Percentiles rank a stretch among this genome's conserved stretches.
phyloP scores from a whole-genome alignment of 2,797 vertebrate species.

The Cetoscarus ocellatus region DNA sequence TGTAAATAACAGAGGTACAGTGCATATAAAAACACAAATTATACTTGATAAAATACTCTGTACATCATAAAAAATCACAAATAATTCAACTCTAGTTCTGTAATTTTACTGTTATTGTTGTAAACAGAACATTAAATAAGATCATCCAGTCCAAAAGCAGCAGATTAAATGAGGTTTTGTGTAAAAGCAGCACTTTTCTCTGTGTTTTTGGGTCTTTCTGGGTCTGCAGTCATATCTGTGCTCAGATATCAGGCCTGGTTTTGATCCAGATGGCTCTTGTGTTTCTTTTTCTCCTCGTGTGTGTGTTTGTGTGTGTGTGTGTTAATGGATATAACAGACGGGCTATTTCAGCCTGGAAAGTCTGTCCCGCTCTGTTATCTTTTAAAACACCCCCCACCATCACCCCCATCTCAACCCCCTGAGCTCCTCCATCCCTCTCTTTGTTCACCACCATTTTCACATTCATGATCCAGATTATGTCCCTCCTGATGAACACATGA shows the following conservation, averaged over 20 bases:
- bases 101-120: too few relatives aligned
- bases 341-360: slow-evolving; percentile 67
- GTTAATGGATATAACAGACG: slow-evolving; percentile 71
- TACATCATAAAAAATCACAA: too few relatives aligned
- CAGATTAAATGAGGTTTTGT: too few relatives aligned
- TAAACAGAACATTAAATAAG: neutral
- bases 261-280: slow-evolving; percentile 5
- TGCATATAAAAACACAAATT: accelerated
- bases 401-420: neutral
- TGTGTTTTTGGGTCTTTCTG: too few relatives aligned
- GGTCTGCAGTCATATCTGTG: too few relatives aligned
- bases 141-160: too few relatives aligned
- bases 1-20: neutral
- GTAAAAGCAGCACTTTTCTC: too few relatives aligned
- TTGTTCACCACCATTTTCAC: neutral
- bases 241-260: neutral
- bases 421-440: neutral
- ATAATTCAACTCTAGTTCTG: too few relatives aligned
- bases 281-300: slow-evolving; percentile 1
- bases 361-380: slow-evolving; percentile 69
- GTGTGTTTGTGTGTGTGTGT: slow-evolving; percentile 23
- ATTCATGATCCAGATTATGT: neutral
- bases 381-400: slow-evolving; percentile 23
- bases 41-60: too few relatives aligned
- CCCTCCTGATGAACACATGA: neutral